Evolutionary conservation across 2,888 invertebrate genomes (phyloP), one percentile per base, ranked within the genome.

Genomic region (Agrilus biguttatus): DNA sequence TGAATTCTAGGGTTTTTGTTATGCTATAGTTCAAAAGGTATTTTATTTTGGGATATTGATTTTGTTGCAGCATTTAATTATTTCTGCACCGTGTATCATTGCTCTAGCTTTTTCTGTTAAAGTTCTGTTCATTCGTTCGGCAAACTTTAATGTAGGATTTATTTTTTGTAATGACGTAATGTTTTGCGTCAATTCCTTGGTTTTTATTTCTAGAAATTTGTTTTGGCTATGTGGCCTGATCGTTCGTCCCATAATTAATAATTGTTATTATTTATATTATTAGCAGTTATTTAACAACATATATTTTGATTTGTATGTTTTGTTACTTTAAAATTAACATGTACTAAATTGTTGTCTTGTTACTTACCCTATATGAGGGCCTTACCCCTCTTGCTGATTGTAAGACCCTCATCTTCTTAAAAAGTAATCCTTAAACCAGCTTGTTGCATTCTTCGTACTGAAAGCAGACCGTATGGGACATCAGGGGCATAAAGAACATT

Each of bases 1-100:
- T 57, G 51, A 40, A 58, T 35, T 47, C 46, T 32, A 12, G 60
- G 58, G 47, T 56, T 62, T 50, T 52, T 58, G 48, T 37, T 47
- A 51, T 58, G 53, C 60, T 60, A 62, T 49, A 59, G 43, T 45
- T 60, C 58, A 49, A 46, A 61, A 46, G 61, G 61, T 48, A 60
- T 61, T 54, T 56, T 56, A 40, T 39, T 33, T 13, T n/a, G 19
- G 8, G 6, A 8, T 35, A 28, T 5, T 8, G 37, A 14, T 37
- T 32, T 32, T 5, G 42, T 37, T 12, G 23, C 40, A 45, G 1
- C 1, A 2, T 38, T 44, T 40, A 49, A 57, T 53, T 32, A 53
- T 50, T 28, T 57, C 56, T 36, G 58, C 57, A 37, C 32, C 21
- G 14, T 37, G 8, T 14, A 45, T 35, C 39, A 45, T 39, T 8